phyloP scores from a whole-genome alignment of 2,888 invertebrate genomes.

The Mayetiola destructor region DNA sequence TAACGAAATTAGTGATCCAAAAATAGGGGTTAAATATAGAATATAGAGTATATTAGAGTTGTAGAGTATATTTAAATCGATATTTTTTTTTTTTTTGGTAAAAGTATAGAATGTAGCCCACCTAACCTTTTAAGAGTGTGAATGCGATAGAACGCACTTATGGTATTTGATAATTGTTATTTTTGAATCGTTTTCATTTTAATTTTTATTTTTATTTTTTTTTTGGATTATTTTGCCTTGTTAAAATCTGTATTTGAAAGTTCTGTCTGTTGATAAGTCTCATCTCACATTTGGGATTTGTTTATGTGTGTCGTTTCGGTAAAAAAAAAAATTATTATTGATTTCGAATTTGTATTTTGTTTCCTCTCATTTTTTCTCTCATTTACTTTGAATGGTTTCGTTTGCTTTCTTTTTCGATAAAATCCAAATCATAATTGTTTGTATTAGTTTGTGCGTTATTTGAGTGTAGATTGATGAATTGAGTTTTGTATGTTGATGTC shows the following conservation, averaged over 20 bases:
- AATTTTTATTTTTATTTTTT: background rate
- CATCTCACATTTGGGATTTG: background rate
- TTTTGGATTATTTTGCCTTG: no score
- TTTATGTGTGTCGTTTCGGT: conserved; percentile 4
- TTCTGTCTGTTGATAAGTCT: conserved; percentile 1
- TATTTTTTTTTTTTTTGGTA: no score
- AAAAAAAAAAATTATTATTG: no score
- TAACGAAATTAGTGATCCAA: no score
- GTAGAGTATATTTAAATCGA: no score
- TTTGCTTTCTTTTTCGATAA: background rate
- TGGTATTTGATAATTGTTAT: background rate
- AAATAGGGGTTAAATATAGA: no score
- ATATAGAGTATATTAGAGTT: no score
- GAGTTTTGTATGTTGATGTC: conserved; percentile 7
- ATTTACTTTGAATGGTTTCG: background rate
- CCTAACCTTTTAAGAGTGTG: conserved; percentile 8
- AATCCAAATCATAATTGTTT: conserved; percentile 6
- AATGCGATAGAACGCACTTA: background rate
- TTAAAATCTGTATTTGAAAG: background rate
- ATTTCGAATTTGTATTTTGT: background rate
- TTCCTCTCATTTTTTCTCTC: background rate
- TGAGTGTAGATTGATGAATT: background rate
- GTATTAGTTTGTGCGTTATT: background rate
- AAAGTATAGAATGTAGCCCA: conserved; percentile 5
- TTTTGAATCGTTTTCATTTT: background rate